Evolutionary conservation across 64 coral and sea anemone genomes (phyloP), one percentile per base, ranked within the genome.

Genomic region (Hydrozoanthus tunicans): DNA sequence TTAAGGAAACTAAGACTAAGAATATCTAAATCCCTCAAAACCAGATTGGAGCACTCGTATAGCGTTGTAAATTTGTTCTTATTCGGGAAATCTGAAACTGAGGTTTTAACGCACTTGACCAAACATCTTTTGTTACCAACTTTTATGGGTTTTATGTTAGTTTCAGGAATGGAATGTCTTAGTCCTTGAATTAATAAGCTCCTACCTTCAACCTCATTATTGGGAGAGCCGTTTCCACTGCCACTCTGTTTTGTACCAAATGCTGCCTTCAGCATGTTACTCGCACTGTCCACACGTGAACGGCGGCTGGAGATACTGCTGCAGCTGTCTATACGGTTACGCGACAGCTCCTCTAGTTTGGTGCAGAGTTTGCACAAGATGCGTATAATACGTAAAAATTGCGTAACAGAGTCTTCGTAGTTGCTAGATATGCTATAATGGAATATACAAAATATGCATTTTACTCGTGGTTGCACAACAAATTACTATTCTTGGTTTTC

Each of bases 321-420:
- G 23, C 76, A 58, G 7, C 59, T 85, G 12, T 78, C 70, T 53
- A 77, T 17, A 60, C 91, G 91, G 5, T 6, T 62, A 57, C 26
- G 82, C 4, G 20, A 51, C 13, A 56, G 27, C 8, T 86, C 74
- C 23, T 70, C 64, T 63, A 81, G 82, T 10, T 32, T 77, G 70
- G 64, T 57, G 62, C 62, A 93, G 25, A 93, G 72, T 13, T 93
- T 93, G 54, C 91, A 93, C 56, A 77, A 59, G 25, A 93, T 25
- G 23, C 76, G 74, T 13, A 93, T 79, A 71, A 79, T 86, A 62
- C 91, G 91, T 13, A 93, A 73, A 56, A 93, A 93, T 79, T 85
- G 63, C 6, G 73, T 58, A 7, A 93, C 82, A 0, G 91, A 83
- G 70, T 78, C 75, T 4, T 93, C 91, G 43, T 93, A 93, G 65